Percentiles rank a stretch among this genome's conserved stretches.
These are phyloP conservation scores for Falco biarmicus DNA, from an alignment of 2,797 vertebrate species.

Conservation along the genomic window DNA sequence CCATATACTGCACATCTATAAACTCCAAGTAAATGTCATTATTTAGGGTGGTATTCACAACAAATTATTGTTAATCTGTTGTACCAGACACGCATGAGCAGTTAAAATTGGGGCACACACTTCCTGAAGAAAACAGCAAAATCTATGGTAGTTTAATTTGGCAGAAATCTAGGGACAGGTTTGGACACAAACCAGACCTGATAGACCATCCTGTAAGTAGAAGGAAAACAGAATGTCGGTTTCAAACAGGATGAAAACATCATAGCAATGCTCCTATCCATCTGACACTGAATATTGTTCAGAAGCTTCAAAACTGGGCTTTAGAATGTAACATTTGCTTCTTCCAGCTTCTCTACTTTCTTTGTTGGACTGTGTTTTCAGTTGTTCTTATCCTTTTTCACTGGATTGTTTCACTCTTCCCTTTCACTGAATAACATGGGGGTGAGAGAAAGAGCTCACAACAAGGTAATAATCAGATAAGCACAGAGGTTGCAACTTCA, in stretches of 20 bases:
- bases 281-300: not conserved
- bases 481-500: not conserved
- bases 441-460: not conserved
- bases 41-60: not conserved
- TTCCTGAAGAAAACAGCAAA: not conserved
- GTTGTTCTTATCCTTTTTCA: not conserved
- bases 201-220: not conserved
- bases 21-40: not conserved
- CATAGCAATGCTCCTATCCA: not conserved
- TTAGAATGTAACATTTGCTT: not conserved
- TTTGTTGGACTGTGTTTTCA: not conserved
- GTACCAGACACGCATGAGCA: fast-evolving
- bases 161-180: not conserved
- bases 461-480: not conserved
- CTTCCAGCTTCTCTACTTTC: not conserved
- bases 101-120: not conserved
- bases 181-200: not conserved
- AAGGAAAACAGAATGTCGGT: not conserved
- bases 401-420: not conserved
- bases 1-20: not conserved
- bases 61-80: not conserved
- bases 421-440: not conserved
- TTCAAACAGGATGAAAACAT: not conserved
- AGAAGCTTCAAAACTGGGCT: not conserved
- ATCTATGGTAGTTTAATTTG: not conserved